These are phyloP conservation scores for Potamilus streckersoni DNA, from an alignment of 1,140 invertebrate species.

Conservation along the genomic window DNA sequence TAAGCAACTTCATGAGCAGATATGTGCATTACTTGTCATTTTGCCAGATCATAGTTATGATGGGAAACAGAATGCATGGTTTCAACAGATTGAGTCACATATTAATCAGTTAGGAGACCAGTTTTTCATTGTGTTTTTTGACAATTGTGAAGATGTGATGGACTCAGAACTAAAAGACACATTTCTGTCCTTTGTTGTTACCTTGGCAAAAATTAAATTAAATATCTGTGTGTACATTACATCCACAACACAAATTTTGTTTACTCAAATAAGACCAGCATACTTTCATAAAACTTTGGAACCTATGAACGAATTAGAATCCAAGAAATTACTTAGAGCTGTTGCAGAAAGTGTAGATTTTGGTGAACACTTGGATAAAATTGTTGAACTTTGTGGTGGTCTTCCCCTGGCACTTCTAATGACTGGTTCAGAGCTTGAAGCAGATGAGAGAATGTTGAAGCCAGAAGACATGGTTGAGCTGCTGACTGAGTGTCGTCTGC, in stretches of 20 bases:
- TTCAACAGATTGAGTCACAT: no score
- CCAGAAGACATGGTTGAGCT: conserved; percentile 18
- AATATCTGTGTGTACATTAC: conserved; percentile 1
- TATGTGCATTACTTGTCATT: no score
- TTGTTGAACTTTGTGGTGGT: conserved; percentile 18
- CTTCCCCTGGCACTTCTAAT: conserved; percentile 14
- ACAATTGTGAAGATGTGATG: conserved; percentile 19
- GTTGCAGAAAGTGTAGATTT: conserved; percentile 4
- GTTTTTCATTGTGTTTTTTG: conserved; percentile 7
- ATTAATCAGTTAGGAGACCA: background rate
- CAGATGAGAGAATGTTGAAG: conserved; percentile 6
- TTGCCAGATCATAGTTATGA: no score
- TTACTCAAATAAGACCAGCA: background rate
- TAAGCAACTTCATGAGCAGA: no score
- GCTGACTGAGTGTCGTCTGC: conserved; percentile 13
- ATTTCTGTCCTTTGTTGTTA: conserved; percentile 4
- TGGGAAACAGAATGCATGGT: no score
- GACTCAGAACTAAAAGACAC: conserved; percentile 1
- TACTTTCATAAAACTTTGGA: conserved; percentile 4
- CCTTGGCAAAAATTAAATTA: background rate
- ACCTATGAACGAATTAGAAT: background rate
- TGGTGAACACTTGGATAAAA: conserved; percentile 1
- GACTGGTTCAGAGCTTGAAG: conserved; percentile 13
- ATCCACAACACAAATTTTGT: conserved; percentile 14
- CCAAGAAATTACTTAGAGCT: background rate